Percentiles rank a stretch among this genome's conserved stretches.
phyloP scores from a whole-genome alignment of 2,113 vertebrate genomes.

The Pterophyllum scalare region DNA sequence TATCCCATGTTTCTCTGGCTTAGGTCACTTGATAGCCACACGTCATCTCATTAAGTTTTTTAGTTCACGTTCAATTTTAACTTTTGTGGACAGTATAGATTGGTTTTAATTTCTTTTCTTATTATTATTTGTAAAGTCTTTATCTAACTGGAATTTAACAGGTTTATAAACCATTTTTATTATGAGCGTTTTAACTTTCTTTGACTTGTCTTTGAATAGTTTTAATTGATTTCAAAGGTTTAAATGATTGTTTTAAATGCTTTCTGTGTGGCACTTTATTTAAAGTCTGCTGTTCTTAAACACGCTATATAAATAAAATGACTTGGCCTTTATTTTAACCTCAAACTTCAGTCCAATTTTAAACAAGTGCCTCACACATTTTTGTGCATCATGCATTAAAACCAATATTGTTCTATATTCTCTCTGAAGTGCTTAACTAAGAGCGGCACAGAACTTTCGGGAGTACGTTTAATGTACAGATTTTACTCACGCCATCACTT shows the following conservation, averaged over 20 bases:
- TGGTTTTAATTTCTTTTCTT: neutral
- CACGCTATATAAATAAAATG: neutral
- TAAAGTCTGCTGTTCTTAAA: neutral
- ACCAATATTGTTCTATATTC: neutral
- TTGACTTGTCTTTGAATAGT: neutral
- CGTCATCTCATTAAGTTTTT: neutral
- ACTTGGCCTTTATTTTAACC: neutral
- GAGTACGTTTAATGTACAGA: neutral
- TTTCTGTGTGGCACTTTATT: neutral
- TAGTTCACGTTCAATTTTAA: neutral
- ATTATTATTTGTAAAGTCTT: neutral
- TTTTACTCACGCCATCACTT: neutral
- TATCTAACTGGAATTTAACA: neutral
- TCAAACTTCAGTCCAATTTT: rapidly evolving
- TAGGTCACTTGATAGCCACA: no score
- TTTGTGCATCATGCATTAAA: no score
- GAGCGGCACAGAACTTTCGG: neutral
- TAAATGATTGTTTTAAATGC: neutral
- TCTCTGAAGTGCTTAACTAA: neutral
- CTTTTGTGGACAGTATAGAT: neutral
- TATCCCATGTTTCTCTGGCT: no score
- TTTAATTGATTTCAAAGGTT: neutral
- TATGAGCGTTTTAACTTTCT: neutral
- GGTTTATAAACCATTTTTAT: neutral
- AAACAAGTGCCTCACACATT: no score